These are phyloP conservation scores for Ophion ellenae DNA, from an alignment of 2,888 invertebrate genomes.

Conservation along the genomic window DNA sequence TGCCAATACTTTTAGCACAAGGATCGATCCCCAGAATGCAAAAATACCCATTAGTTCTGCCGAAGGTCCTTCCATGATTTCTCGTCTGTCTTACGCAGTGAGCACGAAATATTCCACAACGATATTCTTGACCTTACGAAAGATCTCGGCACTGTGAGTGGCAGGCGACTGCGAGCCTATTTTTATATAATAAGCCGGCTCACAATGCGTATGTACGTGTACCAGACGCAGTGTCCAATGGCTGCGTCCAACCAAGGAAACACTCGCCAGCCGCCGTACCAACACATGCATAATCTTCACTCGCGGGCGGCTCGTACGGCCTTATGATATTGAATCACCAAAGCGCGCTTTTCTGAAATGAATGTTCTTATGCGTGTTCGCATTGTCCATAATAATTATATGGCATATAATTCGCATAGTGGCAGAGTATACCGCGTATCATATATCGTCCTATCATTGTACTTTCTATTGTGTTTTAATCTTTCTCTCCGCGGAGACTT, in stretches of 20 bases:
- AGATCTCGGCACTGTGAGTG: neutral
- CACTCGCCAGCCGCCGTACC: neutral
- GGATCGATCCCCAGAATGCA: conserved; percentile 75
- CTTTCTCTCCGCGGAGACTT: no score
- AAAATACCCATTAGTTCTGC: conserved; percentile 72
- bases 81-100: neutral
- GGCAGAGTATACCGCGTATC: no score
- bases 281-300: neutral
- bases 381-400: neutral
- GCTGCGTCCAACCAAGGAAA: neutral
- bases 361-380: neutral
- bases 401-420: no score
- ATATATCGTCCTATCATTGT: no score
- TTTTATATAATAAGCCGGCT: conserved; percentile 20
- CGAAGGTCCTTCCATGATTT: conserved; percentile 29
- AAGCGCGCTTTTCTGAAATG: neutral
- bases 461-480: no score
- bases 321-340: no score
- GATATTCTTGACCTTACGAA: neutral
- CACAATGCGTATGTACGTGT: neutral
- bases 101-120: neutral
- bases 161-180: neutral
- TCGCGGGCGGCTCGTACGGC: neutral
- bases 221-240: neutral
- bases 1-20: conserved; percentile 74